Base-by-base conservation (phyloP, 2,888 invertebrate genomes). In the Eupsilia transversa region DNA sequence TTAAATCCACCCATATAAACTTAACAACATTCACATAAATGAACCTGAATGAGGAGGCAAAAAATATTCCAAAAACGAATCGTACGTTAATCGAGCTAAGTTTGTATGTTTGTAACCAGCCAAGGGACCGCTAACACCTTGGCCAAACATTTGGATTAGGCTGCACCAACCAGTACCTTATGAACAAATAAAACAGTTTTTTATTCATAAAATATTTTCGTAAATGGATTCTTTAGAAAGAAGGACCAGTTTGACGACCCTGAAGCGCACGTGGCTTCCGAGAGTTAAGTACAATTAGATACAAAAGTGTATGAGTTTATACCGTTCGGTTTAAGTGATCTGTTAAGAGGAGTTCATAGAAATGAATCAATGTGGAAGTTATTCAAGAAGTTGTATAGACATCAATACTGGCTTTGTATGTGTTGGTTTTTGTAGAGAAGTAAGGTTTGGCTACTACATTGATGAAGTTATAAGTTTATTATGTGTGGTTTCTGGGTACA, bases 101-200 rank as follows among this genome's bases (percentile, higher is more conserved):
- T 73, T 90, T 89, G 82, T 86, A 90, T 92, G 81, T 73, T 90
- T 89, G 82, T 86, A 91, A 92, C 94, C 89, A 91, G 93, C 92
- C 91, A 91, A 85, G 90, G 91, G 89, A 86, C 82, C 79, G 93
- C 90, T 95, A 95, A 95, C 92, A 89, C 88, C 88, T 92, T 93
- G 90, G 83, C 88, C 92, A 95, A 95, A 95, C 93, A 95, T 89
- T 89, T 89, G 77, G 75, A 85, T 77, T 82, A 90, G 87, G 92
- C 92, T 92, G 92, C 89, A 88, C 89, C 89, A 87, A 85, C 83
- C 80, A 78, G 87, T 83, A 90, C 91, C 92, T 82, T 82, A 82
- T 76, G 84, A 87, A 86, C 86, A 82, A 84, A 84, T 80, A 84
- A 85, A 84, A 84, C 78, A 73, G 85, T 87, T 88, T 86, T 88